Conservation (phyloP, 2,888 invertebrate genomes). For the Osmoderma eremita region DNA sequence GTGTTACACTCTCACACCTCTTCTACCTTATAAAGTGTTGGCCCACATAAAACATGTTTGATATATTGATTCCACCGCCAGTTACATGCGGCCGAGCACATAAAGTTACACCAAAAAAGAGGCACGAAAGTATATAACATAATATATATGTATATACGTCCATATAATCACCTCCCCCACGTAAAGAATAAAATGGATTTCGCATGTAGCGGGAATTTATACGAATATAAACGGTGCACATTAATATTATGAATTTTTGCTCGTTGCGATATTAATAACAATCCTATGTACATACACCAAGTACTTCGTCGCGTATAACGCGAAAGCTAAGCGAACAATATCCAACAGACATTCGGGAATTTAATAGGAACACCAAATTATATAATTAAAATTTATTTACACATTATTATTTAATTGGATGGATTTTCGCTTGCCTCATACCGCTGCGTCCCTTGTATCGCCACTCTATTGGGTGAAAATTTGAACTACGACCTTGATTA, state of each 20-base stretch:
- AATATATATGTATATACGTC: too few relatives aligned
- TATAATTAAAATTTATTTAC: constrained; percentile 25
- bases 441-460: neutral
- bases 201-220: constrained; percentile 11
- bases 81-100: constrained; percentile 25
- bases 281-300: neutral
- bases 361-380: constrained; percentile 14
- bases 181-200: constrained; percentile 19
- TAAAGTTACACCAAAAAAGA: constrained; percentile 17
- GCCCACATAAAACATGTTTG: constrained; percentile 39
- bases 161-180: constrained; percentile 8
- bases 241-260: constrained; percentile 28
- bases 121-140: too few relatives aligned
- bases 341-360: constrained; percentile 1
- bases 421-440: neutral
- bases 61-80: constrained; percentile 30
- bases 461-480: constrained; percentile 26
- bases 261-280: constrained; percentile 22
- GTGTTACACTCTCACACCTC: constrained; percentile 1
- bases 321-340: neutral
- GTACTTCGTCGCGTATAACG: neutral
- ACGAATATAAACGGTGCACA: constrained; percentile 17
- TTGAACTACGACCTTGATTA: constrained; percentile 21
- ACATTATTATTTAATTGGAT: constrained; percentile 29
- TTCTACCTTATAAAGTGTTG: constrained; percentile 29